Base-by-base conservation (phyloP, 2,113 vertebrate genomes). In the Callocephalon fimbriatum region DNA sequence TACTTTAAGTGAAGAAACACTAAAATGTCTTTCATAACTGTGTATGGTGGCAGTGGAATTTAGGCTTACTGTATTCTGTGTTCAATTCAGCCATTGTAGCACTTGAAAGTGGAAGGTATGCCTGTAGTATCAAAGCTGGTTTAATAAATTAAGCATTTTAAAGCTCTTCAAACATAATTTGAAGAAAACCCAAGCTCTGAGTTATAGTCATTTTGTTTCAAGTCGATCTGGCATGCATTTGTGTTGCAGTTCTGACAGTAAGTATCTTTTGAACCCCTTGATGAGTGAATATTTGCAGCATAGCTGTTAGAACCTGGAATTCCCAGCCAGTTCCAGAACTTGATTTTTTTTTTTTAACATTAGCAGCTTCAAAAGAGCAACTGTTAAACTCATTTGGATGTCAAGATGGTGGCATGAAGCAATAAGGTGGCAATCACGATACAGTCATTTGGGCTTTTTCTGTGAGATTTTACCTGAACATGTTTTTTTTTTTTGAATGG, bases 61-160 rank as follows among this genome's bases (percentile, higher is more conserved):
- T 75, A 86, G 88, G 31, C 65, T 74, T 91, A 84, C 93, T 89
- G 37, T 68, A 93, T 96, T 93, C 95, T 81, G 6, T 44, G 10
- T 85, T 95, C 88, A 68, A 15, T 3, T 82, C 72, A 94, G 44
- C 79, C 45, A 68, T 84, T 92, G 92, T 72, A 93, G 86, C 38
- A 86, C 90, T 95, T 97, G 71, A 96, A 95, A 95, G 91, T 81
- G 22, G 83, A 67, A 95, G 48, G 37, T 78, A 32, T 81, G 93
- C 58, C 70, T 96, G 56, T 94, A 93, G 58, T 92, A 90, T 94
- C 92, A 96, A 93, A 97, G 73, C 38, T 6, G 1, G 47, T 87
- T 95, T 94, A 94, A 95, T 97, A 97, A 94, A 95, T 96, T 75
- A 95, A 95, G 78, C 61, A 87, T 95, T 94, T 91, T 87, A 85